phyloP scores from a whole-genome alignment of 53 echinoderm and acorn worm species.

The Zoroaster sp. region DNA sequence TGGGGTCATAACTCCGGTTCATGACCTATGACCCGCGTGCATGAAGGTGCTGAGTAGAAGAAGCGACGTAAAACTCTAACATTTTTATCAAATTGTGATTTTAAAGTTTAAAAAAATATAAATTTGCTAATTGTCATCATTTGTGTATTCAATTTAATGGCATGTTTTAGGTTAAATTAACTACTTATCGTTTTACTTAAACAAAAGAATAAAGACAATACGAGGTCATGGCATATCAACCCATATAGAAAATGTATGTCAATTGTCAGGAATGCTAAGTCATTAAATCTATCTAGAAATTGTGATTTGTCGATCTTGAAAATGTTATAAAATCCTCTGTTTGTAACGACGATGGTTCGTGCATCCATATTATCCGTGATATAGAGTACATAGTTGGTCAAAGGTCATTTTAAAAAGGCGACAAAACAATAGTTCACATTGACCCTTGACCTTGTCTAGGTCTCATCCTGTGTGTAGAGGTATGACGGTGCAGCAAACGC shows the following conservation, averaged over 20 bases:
- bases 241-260: neutral
- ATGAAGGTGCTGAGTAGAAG: neutral
- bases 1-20: slow-evolving; percentile 7
- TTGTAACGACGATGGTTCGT: neutral
- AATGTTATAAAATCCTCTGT: neutral
- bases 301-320: neutral
- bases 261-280: neutral
- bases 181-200: neutral
- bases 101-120: neutral
- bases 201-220: slow-evolving; percentile 7
- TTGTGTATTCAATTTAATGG: neutral
- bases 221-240: neutral
- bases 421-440: neutral
- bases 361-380: neutral
- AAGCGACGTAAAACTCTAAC: neutral
- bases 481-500: neutral
- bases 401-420: neutral
- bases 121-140: neutral
- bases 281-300: neutral
- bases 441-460: slow-evolving; percentile 46
- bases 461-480: slow-evolving; percentile 11
- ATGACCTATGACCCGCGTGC: slow-evolving; percentile 31
- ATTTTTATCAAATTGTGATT: neutral
- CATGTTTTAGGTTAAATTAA: too few species aligned
- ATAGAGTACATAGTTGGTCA: neutral